A percentile compares a stretch with the other conserved stretches of the same genome.
phyloP scores from a whole-genome alignment of 2,888 invertebrate species.

The Dolomedes plantarius region DNA sequence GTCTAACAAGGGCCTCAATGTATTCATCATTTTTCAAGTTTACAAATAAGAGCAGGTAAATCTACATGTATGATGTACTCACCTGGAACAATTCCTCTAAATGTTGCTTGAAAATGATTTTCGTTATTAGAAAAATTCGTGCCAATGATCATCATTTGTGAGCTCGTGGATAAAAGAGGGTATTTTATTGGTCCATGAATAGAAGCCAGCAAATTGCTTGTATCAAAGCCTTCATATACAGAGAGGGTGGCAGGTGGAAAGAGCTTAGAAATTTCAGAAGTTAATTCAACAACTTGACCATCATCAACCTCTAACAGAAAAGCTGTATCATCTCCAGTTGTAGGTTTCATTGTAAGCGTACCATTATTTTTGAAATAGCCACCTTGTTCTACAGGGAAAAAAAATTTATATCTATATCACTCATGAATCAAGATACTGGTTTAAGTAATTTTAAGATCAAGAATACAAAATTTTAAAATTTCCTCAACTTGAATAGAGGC shows the following conservation, averaged over 20 bases:
- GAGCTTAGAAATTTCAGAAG: slow-evolving; percentile 1
- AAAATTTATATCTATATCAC: too few species aligned
- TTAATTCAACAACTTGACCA: slow-evolving; percentile 26
- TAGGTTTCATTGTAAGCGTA: neutral
- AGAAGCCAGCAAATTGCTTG: slow-evolving; percentile 24
- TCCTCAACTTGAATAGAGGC: too few species aligned
- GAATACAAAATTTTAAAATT: too few species aligned
- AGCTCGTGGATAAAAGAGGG: slow-evolving; percentile 43
- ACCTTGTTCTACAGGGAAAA: slow-evolving; percentile 33
- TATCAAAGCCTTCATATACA: slow-evolving; percentile 59
- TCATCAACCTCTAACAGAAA: slow-evolving; percentile 51
- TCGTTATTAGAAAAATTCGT: neutral
- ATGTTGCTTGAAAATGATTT: slow-evolving; percentile 33
- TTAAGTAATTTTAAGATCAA: too few species aligned
- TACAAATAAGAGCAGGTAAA: too few species aligned
- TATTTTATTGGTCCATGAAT: slow-evolving; percentile 50
- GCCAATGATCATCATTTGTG: slow-evolving; percentile 44
- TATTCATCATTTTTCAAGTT: too few species aligned
- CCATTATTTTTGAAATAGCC: slow-evolving; percentile 37
- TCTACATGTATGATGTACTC: too few species aligned
- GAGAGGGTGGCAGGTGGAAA: slow-evolving; percentile 24
- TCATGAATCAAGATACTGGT: neutral
- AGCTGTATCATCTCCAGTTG: slow-evolving; percentile 22
- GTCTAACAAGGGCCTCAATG: too few species aligned
- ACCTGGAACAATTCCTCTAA: slow-evolving; percentile 40